A percentile compares a stretch with the other conserved stretches of the same genome.
phyloP scores from a whole-genome alignment of 2,888 invertebrate genomes.

The Drosophila demipolita region DNA sequence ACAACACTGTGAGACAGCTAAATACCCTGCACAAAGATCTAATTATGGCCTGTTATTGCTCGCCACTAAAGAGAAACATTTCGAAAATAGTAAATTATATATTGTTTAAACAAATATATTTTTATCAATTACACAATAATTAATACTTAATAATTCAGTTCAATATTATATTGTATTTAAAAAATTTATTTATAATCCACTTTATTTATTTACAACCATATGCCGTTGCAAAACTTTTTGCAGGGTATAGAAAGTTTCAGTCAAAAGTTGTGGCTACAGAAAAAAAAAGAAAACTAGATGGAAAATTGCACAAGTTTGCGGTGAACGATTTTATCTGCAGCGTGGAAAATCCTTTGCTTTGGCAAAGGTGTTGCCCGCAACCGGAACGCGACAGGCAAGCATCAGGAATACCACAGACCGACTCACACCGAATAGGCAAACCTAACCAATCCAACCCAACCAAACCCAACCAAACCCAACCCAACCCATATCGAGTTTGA shows the following conservation, averaged over 20 bases:
- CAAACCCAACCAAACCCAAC: slow-evolving; percentile 20
- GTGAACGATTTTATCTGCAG: slow-evolving; percentile 66
- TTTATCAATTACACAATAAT: neutral
- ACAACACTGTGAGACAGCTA: neutral
- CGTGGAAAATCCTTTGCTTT: slow-evolving; percentile 59
- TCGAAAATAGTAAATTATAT: neutral
- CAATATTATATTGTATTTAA: neutral
- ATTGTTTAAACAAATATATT: neutral
- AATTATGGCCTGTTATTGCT: neutral
- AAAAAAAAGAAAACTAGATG: slow-evolving; percentile 18
- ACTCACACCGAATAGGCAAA: slow-evolving; percentile 19
- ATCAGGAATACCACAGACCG: slow-evolving; percentile 29
- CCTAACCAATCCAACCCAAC: slow-evolving; percentile 18
- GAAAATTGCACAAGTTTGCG: slow-evolving; percentile 49
- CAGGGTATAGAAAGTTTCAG: slow-evolving; percentile 17
- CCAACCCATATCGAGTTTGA: slow-evolving; percentile 12
- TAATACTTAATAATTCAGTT: neutral
- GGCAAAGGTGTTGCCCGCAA: slow-evolving; percentile 69
- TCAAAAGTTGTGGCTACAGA: slow-evolving; percentile 11
- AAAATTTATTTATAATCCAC: neutral
- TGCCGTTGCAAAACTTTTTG: neutral
- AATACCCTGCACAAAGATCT: neutral
- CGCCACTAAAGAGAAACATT: neutral
- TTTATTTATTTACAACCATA: neutral
- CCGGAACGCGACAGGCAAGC: slow-evolving; percentile 60